Percentiles rank a stretch among this genome's conserved stretches.
These are phyloP conservation scores for Sinella curviseta DNA, from an alignment of 1,140 invertebrate species.

Conservation along the genomic window DNA sequence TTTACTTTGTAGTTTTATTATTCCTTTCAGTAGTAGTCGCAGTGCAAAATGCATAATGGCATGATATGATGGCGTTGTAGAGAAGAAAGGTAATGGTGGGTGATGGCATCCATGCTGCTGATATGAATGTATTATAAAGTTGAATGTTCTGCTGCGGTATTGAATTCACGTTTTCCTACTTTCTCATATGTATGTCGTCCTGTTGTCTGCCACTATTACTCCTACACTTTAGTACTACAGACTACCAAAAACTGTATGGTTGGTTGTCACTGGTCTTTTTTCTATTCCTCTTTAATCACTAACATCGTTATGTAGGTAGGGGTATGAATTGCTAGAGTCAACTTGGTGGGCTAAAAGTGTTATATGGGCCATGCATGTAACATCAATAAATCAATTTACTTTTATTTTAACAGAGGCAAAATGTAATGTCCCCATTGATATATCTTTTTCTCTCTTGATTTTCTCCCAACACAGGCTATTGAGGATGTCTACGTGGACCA, in stretches of 20 bases:
- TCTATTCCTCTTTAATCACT: too few relatives aligned
- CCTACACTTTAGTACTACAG: too few relatives aligned
- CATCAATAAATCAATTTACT: constrained; percentile 43
- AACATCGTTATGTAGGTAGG: too few relatives aligned
- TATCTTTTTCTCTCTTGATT: constrained; percentile 30
- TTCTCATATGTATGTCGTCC: not conserved
- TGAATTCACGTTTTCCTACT: not conserved
- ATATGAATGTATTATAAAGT: too few relatives aligned
- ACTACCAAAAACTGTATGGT: too few relatives aligned
- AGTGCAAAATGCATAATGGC: not conserved
- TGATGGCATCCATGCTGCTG: too few relatives aligned
- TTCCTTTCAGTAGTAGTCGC: not conserved
- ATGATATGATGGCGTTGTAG: too few relatives aligned
- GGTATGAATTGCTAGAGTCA: not conserved
- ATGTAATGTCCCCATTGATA: constrained; percentile 1
- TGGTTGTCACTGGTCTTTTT: too few relatives aligned
- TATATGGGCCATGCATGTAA: not conserved
- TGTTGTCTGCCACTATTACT: too few relatives aligned
- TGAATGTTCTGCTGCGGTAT: too few relatives aligned
- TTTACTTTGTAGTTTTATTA: not conserved
- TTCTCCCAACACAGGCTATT: constrained; percentile 73
- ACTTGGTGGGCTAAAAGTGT: not conserved
- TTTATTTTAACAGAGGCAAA: not conserved
- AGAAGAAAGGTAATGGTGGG: too few relatives aligned
- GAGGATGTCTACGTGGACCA: constrained; percentile 97